Evolutionary conservation across 2,113 vertebrate genomes (phyloP).

Genomic region (Tragelaphus imberbis): DNA sequence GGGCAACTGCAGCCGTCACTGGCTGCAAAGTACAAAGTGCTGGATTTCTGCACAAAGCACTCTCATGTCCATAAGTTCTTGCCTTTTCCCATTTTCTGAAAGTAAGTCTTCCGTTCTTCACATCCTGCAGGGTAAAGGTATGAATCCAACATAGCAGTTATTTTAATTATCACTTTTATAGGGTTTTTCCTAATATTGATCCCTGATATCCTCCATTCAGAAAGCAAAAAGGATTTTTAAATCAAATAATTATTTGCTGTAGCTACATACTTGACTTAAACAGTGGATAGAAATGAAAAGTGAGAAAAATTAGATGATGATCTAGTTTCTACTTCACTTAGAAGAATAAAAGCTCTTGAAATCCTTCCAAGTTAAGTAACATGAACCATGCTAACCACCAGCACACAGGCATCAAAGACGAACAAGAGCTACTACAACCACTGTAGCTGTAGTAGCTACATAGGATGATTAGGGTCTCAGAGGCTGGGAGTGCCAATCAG

Average conservation of each 20-base stretch:
- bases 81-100: not conserved
- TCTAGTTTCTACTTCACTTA: not conserved
- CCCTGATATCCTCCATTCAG: not conserved
- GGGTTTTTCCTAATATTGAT: not conserved
- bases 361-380: not conserved
- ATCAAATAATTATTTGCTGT: not conserved
- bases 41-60: not conserved
- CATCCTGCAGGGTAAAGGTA: not conserved
- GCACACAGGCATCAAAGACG: not conserved
- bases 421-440: not conserved
- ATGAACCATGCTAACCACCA: not conserved
- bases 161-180: not conserved
- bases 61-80: not conserved
- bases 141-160: not conserved
- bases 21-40: too few species aligned
- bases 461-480: not conserved
- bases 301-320: not conserved
- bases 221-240: not conserved
- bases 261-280: not conserved
- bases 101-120: not conserved
- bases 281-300: not conserved
- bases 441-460: not conserved
- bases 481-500: not conserved
- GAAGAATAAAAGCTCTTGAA: not conserved
- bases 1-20: not conserved